Evolutionary conservation across 1,140 invertebrate genomes (phyloP), one percentile per base, ranked within the genome.

Genomic region (Atta cephalotes): DNA sequence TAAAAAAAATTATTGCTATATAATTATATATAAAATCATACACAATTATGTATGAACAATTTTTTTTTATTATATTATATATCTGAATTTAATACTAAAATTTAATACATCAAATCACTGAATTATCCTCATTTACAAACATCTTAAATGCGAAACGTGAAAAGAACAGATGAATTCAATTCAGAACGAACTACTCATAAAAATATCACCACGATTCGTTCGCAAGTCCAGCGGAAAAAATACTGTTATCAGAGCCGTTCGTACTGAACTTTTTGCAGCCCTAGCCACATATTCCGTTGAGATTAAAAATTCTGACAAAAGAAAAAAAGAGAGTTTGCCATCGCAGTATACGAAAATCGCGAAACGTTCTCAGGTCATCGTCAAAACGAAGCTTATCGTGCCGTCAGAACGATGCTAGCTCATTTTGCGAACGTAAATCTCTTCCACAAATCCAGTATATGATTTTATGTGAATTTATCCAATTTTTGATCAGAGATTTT

Each of bases 251-350:
- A 72, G 68, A 72, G 25, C 21, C n/a, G 51, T 56, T 49, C 21
- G 5, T 14, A 2, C 28, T 12, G 10, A 39, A 81, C 53, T 82
- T 82, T 82, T 72, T 72, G 68, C 68, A 45, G 25, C 77, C 18
- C 7, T 39, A 39, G 35, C 35, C 7, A 2, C 6, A 49, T 53
- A 80, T 80, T 6, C 31, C 35, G 51, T 28, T 28, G 53, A 82
- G 79, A 82, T 82, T 82, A 82, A 82, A 81, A 81, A 71, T 60
- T 9, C 66, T 28, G 18, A n/a, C 12, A 9, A 53, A 21, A 16
- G 35, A n/a, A 49, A 60, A 68, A 49, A 65, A 39, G n/a, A 68
- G 28, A 16, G 12, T 10, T n/a, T 31, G 3, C 53, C 39, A 5
- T 45, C 66, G 1, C 16, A 16, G 79, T 39, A 31, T 58, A 72